These are phyloP conservation scores for Synergus gifuensis DNA, from an alignment of 2,888 invertebrate genomes.

Conservation along the genomic window DNA sequence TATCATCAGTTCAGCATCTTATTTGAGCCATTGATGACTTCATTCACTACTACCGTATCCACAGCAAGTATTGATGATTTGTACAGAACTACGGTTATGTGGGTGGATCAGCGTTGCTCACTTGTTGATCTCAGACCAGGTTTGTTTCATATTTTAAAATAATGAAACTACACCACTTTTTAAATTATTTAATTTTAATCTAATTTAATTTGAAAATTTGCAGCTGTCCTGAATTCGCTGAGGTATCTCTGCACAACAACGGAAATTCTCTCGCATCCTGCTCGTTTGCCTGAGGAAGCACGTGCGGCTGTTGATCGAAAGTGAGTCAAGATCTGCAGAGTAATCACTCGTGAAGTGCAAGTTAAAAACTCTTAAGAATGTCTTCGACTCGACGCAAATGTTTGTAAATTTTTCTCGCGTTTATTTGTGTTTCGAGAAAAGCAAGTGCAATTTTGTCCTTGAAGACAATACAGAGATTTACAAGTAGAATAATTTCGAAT, in stretches of 20 bases:
- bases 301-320: constrained; percentile 83
- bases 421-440: neutral
- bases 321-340: constrained; percentile 19
- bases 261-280: constrained; percentile 94
- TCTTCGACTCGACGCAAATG: constrained; percentile 1
- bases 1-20: constrained; percentile 91
- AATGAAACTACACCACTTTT: constrained; percentile 25
- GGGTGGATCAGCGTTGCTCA: constrained; percentile 98
- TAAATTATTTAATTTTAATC: neutral
- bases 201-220: constrained; percentile 63
- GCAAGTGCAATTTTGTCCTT: constrained; percentile 5
- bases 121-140: constrained; percentile 95
- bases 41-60: constrained; percentile 95
- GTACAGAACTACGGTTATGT: constrained; percentile 93
- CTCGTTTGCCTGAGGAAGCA: constrained; percentile 93
- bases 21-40: constrained; percentile 91
- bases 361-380: constrained; percentile 9
- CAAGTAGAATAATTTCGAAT: constrained; percentile 1
- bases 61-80: constrained; percentile 94
- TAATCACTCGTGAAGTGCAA: constrained; percentile 28
- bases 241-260: constrained; percentile 94
- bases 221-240: constrained; percentile 95
- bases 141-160: constrained; percentile 73
- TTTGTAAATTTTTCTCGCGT: constrained; percentile 5
- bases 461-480: constrained; percentile 8